phyloP scores from a whole-genome alignment of 2,113 vertebrate species.

The Megaceryle maxima region DNA sequence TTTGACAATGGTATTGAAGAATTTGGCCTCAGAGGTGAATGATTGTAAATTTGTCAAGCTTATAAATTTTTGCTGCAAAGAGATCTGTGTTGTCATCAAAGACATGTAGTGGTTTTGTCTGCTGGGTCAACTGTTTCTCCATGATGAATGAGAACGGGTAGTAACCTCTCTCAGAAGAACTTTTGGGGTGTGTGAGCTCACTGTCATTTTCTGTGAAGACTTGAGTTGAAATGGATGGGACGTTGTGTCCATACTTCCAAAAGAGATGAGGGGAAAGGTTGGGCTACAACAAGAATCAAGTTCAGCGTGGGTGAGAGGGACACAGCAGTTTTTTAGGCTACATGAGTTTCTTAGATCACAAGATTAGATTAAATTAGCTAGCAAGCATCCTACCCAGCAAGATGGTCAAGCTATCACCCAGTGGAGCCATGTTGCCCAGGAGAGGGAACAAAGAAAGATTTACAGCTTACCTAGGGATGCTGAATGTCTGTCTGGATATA shows the following conservation, averaged over 20 bases:
- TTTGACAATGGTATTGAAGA: background rate
- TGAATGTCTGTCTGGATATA: background rate
- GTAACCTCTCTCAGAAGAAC: background rate
- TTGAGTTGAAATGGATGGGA: background rate
- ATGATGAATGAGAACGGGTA: background rate
- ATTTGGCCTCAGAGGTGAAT: background rate
- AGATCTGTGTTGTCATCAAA: background rate
- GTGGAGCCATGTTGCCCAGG: fast-evolving
- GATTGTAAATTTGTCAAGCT: background rate
- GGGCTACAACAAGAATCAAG: background rate
- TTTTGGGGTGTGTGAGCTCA: fast-evolving
- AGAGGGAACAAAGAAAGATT: background rate
- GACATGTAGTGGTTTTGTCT: background rate
- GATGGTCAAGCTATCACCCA: background rate
- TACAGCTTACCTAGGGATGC: background rate
- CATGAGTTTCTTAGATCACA: background rate
- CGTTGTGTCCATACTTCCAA: background rate
- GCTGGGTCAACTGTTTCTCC: background rate
- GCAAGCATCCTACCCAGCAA: background rate
- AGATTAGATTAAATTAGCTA: background rate
- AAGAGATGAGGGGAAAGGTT: background rate
- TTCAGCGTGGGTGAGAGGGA: background rate
- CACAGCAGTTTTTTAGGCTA: background rate
- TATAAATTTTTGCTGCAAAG: background rate
- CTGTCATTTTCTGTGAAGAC: background rate